Evolutionary conservation across 2,888 invertebrate species (phyloP).

Genomic region (Eumerus sabulonum): DNA sequence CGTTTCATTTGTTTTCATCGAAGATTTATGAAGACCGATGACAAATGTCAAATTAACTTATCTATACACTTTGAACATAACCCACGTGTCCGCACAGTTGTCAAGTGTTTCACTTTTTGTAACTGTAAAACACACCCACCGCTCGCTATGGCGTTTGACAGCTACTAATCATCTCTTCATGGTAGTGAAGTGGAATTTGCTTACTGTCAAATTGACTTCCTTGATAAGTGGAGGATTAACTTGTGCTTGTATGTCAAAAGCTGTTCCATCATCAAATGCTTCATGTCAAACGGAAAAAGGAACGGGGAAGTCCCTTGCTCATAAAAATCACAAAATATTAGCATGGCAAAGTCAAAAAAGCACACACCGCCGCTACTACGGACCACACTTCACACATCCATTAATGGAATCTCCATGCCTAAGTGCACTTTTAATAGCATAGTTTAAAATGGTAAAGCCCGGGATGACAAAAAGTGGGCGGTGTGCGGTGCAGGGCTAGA

Average conservation of each 20-base stretch:
- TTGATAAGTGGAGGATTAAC: no score
- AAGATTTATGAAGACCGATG: slow-evolving; percentile 48
- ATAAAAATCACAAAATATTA: slow-evolving; percentile 51
- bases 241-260: no score
- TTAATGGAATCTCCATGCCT: slow-evolving; percentile 66
- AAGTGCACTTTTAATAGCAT: slow-evolving; percentile 68
- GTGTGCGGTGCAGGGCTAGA: slow-evolving; percentile 29
- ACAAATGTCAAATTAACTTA: not conserved
- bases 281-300: not conserved
- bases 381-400: slow-evolving; percentile 53
- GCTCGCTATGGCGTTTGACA: not conserved
- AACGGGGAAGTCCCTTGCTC: slow-evolving; percentile 14
- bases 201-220: not conserved
- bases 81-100: no score
- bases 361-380: not conserved
- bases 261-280: no score
- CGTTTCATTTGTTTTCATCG: slow-evolving; percentile 4
- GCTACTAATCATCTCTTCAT: not conserved
- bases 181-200: not conserved
- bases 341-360: slow-evolving; percentile 43
- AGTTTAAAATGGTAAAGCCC: slow-evolving; percentile 58
- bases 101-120: no score
- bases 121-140: no score
- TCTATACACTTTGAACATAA: no score
- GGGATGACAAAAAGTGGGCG: slow-evolving; percentile 29